A percentile compares a stretch with the other conserved stretches of the same genome.
Evolutionary conservation across 2,888 invertebrate genomes (phyloP).

Genomic region (Stratiomys singularior): DNA sequence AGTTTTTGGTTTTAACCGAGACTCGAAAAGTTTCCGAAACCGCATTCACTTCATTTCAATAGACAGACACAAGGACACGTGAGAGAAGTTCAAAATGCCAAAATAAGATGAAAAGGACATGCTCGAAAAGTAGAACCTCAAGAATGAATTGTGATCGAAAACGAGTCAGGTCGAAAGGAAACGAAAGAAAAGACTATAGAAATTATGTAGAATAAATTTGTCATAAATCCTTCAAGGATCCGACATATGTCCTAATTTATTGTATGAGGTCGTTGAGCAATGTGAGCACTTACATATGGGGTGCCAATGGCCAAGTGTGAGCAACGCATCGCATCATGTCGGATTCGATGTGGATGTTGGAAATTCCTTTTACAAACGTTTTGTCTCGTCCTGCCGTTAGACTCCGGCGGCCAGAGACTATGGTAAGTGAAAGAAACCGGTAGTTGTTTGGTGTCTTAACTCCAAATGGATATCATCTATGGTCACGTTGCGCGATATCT

Average conservation of each 20-base stretch:
- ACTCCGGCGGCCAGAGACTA: not conserved
- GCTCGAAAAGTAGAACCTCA: not conserved
- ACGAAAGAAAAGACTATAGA: not conserved
- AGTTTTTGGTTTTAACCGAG: conserved; percentile 3
- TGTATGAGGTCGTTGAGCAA: conserved; percentile 49
- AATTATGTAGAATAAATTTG: conserved; percentile 53
- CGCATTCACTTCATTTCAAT: not conserved
- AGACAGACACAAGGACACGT: conserved; percentile 31
- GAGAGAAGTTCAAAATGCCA: conserved; percentile 40
- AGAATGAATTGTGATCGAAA: conserved; percentile 24
- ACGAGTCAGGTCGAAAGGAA: conserved; percentile 10
- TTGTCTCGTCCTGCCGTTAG: not conserved
- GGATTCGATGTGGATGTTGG: not conserved
- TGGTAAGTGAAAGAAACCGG: not conserved
- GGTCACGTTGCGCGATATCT: conserved; percentile 46
- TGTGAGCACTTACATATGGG: conserved; percentile 49
- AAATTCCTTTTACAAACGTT: not conserved
- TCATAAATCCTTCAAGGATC: conserved; percentile 55
- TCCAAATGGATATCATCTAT: conserved; percentile 22
- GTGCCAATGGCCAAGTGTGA: conserved; percentile 33
- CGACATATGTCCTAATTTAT: conserved; percentile 55
- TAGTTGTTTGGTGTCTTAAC: conserved; percentile 1
- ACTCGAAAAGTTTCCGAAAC: not conserved
- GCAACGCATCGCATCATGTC: not conserved
- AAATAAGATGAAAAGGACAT: conserved; percentile 15